These are phyloP conservation scores for Marmota monax DNA, from an alignment of 2,113 vertebrate genomes.

Conservation along the genomic window DNA sequence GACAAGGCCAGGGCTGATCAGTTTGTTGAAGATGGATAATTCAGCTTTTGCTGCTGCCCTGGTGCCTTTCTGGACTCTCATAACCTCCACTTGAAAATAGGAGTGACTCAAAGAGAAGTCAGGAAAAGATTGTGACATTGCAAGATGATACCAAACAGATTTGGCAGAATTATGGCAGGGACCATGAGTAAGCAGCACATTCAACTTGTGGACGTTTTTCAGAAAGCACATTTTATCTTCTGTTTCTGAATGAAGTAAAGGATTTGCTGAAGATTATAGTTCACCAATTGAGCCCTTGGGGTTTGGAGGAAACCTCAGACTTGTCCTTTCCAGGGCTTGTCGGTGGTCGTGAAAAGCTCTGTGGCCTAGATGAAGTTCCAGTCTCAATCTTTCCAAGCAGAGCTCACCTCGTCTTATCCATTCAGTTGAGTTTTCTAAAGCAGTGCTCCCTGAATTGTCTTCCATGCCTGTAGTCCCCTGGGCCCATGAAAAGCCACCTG, in stretches of 20 bases:
- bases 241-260: slow-evolving; percentile 13
- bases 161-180: not conserved
- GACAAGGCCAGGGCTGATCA: not conserved
- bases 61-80: not conserved
- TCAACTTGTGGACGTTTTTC: not conserved
- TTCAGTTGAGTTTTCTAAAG: not conserved
- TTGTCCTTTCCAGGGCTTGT: not conserved
- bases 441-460: not conserved
- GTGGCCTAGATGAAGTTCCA: not conserved
- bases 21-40: not conserved
- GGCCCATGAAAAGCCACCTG: not conserved
- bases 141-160: not conserved
- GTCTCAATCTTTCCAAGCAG: not conserved
- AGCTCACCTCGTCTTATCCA: not conserved
- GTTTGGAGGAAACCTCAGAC: not conserved
- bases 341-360: not conserved
- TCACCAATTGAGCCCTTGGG: not conserved
- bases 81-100: not conserved
- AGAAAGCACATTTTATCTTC: slow-evolving; percentile 22
- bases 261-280: not conserved
- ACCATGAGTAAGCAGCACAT: not conserved
- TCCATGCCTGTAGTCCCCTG: not conserved
- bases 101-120: not conserved
- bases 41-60: not conserved
- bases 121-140: not conserved